Base-by-base conservation (phyloP, 2,113 vertebrate species). In the Menura novaehollandiae region DNA sequence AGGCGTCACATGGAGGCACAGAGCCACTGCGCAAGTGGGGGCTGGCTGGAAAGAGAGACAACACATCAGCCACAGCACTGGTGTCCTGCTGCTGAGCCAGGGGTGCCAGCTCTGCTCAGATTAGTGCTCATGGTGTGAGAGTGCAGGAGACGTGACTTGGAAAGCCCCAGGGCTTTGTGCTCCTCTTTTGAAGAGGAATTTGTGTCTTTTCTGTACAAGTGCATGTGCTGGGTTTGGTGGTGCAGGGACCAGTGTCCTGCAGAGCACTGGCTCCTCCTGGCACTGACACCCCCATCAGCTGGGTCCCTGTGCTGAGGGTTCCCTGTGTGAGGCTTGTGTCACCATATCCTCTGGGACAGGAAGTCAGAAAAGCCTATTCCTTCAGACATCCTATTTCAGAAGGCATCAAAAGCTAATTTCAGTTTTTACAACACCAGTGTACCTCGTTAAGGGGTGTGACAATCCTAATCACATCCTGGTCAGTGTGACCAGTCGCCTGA, bases 21-120 rank as follows among this genome's bases (percentile, higher is more conserved):
- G 94, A 85, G 92, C 84, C 64, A 62, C 46, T 44, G 59, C 28
- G 17, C 47, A 13, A 27, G 12, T 0, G 1, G 72, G 52, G 47
- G 10, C 73, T 55, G 79, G 22, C 81, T 37, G 60, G 41, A 62
- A 2, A 16, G 46, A 28, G 35, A 10, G 63, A 13, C 17, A 10
- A 6, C 3, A 2, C 2, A 2, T 9, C 52, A 44, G 39, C 58
- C 32, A 23, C 10, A 20, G 49, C 0, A 1, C 37, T 6, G 32
- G 60, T 2, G 75, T 3, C 76, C 66, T 30, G 43, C 39, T 0
- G 43, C 39, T 0, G 1, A 22, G 23, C 16, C 47, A 12, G 62
- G 0, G 0, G 7, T 52, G 52, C 52, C 76, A 63, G 15, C 1
- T 24, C 63, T 46, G 26, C 73, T 68, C 11, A 5, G 8, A 18